A percentile compares a stretch with the other conserved stretches of the same genome.
phyloP scores from a whole-genome alignment of 2,113 vertebrate genomes.

The Hylia prasina region DNA sequence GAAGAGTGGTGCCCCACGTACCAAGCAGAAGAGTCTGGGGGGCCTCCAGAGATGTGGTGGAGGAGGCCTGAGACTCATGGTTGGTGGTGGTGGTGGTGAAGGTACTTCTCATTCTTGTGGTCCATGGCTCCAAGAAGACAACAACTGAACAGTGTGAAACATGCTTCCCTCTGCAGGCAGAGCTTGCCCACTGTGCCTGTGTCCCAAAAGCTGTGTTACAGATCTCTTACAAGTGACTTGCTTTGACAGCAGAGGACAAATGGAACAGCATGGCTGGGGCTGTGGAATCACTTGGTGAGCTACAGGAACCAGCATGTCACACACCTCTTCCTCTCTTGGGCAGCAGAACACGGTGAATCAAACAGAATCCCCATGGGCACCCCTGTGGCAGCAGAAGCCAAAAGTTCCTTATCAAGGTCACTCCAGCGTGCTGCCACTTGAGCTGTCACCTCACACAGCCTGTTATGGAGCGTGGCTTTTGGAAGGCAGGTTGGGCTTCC shows the following conservation, averaged over 20 bases:
- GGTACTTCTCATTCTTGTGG: neutral
- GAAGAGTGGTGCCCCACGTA: neutral
- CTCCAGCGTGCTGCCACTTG: neutral
- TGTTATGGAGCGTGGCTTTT: accelerated
- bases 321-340: neutral
- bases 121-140: neutral
- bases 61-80: accelerated
- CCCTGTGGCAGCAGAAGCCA: neutral
- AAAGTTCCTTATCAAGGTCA: neutral
- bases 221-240: neutral
- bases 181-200: neutral
- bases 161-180: neutral
- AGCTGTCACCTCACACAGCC: neutral
- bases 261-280: neutral
- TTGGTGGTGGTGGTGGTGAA: neutral
- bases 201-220: neutral
- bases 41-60: neutral
- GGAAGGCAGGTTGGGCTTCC: neutral
- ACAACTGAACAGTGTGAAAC: neutral
- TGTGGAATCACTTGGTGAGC: neutral
- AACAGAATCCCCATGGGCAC: neutral
- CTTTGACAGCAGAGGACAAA: neutral
- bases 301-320: neutral
- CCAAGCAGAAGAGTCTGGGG: neutral
- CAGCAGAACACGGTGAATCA: neutral